Evolutionary conservation across 2,888 invertebrate genomes (phyloP), one percentile per base, ranked within the genome.

Genomic region (Aproaerema taeniolella): DNA sequence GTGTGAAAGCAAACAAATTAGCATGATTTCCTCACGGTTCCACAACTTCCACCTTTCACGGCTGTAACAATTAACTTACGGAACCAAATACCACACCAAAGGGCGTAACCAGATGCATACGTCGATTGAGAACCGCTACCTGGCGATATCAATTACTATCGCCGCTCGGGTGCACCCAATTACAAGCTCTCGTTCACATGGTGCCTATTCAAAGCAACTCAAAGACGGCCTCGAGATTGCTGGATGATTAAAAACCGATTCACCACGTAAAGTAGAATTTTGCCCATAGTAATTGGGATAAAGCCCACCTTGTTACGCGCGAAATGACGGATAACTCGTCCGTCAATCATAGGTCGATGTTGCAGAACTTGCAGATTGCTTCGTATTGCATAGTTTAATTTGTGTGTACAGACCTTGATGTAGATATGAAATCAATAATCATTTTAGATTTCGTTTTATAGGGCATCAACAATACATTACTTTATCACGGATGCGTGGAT

Each of bases 91-190:
- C 59, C 58, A 61, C 26, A 55, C 55, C 55, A 52, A 54, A 79
- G 79, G 78, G 74, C 70, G 73, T 71, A 64, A 46, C 48, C 53
- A 53, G 62, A 64, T 67, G 68, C 67, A 71, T 66, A 68, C 58
- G 20, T 20, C 57, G 65, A 64, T 65, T 50, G 53, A 72, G 67
- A 73, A 81, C 83, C 83, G 85, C 82, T 85, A 83, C 61, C 59
- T 67, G 64, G 66, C 71, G 67, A 65, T 81, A 82, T 85, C 81
- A 85, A 83, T 83, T 83, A 83, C 81, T 61, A 69, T 66, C 64
- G 63, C 61, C 61, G 79, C 73, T 80, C 72, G 67, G 73, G 62
- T 81, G 79, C 78, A 74, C 77, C 77, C 81, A 80, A 82, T 85
- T 80, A 83, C 75, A 68, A 67, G 70, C 70, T 72, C 69, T 70